These are phyloP conservation scores for Lepisosteus osseus DNA, from an alignment of 2,113 vertebrate species.

Conservation along the genomic window DNA sequence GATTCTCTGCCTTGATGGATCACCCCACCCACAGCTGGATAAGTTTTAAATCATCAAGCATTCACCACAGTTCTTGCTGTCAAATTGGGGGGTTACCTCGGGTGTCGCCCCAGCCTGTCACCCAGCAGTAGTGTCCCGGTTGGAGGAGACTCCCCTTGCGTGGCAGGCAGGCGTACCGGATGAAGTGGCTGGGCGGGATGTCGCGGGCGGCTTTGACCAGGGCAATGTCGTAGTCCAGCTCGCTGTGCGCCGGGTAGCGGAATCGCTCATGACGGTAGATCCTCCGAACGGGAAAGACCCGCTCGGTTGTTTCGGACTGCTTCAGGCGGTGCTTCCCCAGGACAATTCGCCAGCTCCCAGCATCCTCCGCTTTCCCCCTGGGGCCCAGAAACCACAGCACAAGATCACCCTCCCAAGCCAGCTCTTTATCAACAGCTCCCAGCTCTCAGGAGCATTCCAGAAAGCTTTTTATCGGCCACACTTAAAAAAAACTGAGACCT, in stretches of 20 bases:
- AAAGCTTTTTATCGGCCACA: too few relatives aligned
- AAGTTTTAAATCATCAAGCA: too few relatives aligned
- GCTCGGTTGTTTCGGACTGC: conserved; percentile 55
- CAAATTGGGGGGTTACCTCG: conserved; percentile 36
- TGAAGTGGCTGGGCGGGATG: conserved; percentile 53
- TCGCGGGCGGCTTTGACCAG: conserved; percentile 63
- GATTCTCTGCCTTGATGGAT: too few relatives aligned
- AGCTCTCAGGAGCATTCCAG: too few relatives aligned
- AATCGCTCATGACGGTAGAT: conserved; percentile 69
- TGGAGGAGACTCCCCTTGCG: conserved; percentile 54
- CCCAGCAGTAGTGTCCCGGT: conserved; percentile 65
- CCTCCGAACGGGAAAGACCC: conserved; percentile 51
- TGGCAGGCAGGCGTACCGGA: conserved; percentile 68
- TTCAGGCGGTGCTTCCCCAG: conserved; percentile 70
- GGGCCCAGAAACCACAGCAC: neutral
- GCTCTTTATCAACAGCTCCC: too few relatives aligned
- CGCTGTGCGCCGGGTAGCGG: conserved; percentile 58
- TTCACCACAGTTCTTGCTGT: neutral
- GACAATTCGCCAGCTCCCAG: conserved; percentile 63
- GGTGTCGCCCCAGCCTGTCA: conserved; percentile 64
- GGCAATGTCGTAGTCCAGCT: conserved; percentile 66
- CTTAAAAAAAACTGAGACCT: too few relatives aligned
- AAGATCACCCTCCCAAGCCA: neutral
- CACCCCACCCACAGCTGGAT: too few relatives aligned
- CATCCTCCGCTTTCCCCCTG: conserved; percentile 66